phyloP scores from a whole-genome alignment of 2,888 invertebrate species.

The Archips xylosteana region DNA sequence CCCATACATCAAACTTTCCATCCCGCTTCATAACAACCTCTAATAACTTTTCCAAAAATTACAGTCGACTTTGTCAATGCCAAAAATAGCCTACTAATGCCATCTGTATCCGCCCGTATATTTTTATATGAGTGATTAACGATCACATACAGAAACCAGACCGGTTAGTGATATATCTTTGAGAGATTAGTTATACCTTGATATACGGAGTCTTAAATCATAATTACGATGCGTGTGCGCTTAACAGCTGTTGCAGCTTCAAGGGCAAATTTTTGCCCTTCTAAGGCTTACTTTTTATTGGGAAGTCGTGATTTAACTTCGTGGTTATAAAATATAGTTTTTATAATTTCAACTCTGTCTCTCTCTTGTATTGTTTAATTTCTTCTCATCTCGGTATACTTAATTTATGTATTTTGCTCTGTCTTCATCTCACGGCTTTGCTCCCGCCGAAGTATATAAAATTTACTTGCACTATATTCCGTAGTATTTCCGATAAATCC shows the following conservation, averaged over 20 bases:
- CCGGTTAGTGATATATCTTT: conserved; percentile 48
- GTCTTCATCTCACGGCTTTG: too few relatives aligned
- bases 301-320: conserved; percentile 23
- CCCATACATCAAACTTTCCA: conserved; percentile 34
- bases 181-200: conserved; percentile 45
- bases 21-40: conserved; percentile 22
- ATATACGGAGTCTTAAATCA: conserved; percentile 50
- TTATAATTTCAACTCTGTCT: background rate
- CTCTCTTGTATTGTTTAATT: background rate
- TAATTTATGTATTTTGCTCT: too few relatives aligned
- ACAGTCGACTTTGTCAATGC: conserved; percentile 42
- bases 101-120: conserved; percentile 41
- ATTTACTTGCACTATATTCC: background rate
- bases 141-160: conserved; percentile 43
- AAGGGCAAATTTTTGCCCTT: conserved; percentile 36
- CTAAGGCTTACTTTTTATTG: conserved; percentile 25
- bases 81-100: conserved; percentile 45
- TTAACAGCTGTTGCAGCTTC: conserved; percentile 35
- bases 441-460: background rate
- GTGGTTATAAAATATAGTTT: background rate
- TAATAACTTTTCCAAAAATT: conserved; percentile 40
- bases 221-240: conserved; percentile 46
- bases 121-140: conserved; percentile 41
- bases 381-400: too few relatives aligned
- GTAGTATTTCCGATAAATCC: too few relatives aligned